Conservation (phyloP, 2,888 invertebrate genomes). For the Yponomeuta cagnagella region DNA sequence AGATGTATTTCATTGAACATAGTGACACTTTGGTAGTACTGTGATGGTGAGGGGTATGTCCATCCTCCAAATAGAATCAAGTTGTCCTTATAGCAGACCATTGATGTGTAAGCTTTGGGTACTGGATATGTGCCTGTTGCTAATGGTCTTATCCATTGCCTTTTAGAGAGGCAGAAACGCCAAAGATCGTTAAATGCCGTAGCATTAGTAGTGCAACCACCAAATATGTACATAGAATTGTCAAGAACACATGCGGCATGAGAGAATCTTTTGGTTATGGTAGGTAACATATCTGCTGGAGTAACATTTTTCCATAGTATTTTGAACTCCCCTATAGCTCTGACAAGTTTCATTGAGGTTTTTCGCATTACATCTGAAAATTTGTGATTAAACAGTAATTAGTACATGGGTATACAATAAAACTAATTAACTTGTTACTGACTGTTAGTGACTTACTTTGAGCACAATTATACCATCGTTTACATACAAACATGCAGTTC, state of each 20-base stretch:
- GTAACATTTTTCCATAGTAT: conserved; percentile 83
- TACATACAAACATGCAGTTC: conserved; percentile 89
- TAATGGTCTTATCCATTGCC: conserved; percentile 89
- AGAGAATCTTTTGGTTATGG: conserved; percentile 93
- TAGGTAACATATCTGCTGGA: conserved; percentile 77
- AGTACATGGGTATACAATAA: not conserved
- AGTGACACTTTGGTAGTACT: conserved; percentile 88
- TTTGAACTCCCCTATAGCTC: conserved; percentile 85
- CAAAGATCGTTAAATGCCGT: conserved; percentile 98
- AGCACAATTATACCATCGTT: conserved; percentile 89
- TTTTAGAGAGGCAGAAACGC: conserved; percentile 90
- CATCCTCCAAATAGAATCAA: conserved; percentile 96
- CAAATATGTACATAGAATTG: conserved; percentile 95
- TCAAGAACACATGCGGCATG: conserved; percentile 91
- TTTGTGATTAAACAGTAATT: not conserved
- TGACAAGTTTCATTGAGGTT: conserved; percentile 82
- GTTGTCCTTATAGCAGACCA: conserved; percentile 90
- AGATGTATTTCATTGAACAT: conserved; percentile 95
- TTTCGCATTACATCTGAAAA: conserved; percentile 86
- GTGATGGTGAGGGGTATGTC: conserved; percentile 93
- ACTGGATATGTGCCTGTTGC: conserved; percentile 93
- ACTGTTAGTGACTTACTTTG: conserved; percentile 79
- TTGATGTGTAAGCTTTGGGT: conserved; percentile 95
- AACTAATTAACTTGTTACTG: not conserved
- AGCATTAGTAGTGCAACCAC: conserved; percentile 94